Evolutionary conservation across 2,113 vertebrate species (phyloP).

Genomic region (Callipepla squamata): DNA sequence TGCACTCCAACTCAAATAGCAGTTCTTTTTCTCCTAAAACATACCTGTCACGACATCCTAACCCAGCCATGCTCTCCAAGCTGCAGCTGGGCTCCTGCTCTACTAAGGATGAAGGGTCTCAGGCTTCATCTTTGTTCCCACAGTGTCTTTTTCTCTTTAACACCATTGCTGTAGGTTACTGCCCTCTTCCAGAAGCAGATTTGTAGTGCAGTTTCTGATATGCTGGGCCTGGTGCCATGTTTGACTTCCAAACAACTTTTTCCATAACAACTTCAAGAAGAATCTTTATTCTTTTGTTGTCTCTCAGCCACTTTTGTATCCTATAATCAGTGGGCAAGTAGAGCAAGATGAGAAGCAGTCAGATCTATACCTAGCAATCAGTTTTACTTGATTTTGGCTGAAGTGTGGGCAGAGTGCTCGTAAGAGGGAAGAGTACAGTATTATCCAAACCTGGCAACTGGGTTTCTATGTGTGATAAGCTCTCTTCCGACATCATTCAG

Average conservation of each 20-base stretch:
- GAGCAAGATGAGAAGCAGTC: background rate
- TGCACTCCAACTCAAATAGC: background rate
- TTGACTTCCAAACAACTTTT: background rate
- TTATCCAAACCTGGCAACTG: background rate
- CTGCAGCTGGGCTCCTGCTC: background rate
- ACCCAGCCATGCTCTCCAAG: background rate
- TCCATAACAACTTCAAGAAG: accelerated
- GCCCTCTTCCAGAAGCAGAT: background rate
- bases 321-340: background rate
- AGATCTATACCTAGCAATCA: background rate
- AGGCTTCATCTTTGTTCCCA: background rate
- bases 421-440: background rate
- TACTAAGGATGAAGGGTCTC: background rate
- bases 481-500: background rate
- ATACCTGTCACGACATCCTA: background rate
- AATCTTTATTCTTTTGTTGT: background rate
- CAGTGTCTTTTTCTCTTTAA: accelerated
- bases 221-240: background rate
- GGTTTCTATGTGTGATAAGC: background rate
- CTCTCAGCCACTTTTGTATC: accelerated
- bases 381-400: background rate
- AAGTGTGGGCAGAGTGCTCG: too few relatives aligned
- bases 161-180: accelerated
- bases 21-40: accelerated
- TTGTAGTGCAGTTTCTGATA: background rate